Conservation (phyloP, 2,888 invertebrate species). For the Nephrotoma flavescens region DNA sequence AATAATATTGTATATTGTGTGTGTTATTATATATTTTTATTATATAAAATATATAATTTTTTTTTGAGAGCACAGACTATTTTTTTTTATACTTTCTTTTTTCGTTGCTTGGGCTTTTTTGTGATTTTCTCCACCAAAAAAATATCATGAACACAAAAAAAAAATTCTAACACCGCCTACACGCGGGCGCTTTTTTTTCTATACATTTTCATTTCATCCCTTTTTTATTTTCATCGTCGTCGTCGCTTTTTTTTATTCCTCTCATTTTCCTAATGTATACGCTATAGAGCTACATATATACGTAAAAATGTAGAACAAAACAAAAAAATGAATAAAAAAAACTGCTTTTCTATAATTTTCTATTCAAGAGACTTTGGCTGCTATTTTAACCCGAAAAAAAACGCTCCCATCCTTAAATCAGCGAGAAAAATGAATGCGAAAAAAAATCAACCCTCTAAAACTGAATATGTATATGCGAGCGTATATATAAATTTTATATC, state of each 20-base stretch:
- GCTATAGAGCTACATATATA: too few species aligned
- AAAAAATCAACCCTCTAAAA: not conserved
- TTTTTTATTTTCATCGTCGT: not conserved
- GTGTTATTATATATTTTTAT: not conserved
- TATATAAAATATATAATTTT: not conserved
- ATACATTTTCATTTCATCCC: not conserved
- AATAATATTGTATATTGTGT: conserved; percentile 1
- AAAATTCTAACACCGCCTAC: conserved; percentile 7
- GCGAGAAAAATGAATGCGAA: not conserved
- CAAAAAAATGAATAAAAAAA: conserved; percentile 2
- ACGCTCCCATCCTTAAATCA: not conserved
- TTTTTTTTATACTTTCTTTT: not conserved
- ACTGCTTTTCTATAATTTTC: conserved; percentile 4
- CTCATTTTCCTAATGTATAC: not conserved
- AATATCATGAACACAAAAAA: not conserved
- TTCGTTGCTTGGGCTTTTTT: conserved; percentile 2
- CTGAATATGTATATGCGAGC: not conserved
- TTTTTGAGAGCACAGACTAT: not conserved
- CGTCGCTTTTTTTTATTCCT: not conserved
- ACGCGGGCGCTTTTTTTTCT: conserved; percentile 1
- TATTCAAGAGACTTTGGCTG: conserved; percentile 7
- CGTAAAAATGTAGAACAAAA: not conserved
- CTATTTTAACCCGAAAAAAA: conserved; percentile 8
- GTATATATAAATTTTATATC: conserved; percentile 3
- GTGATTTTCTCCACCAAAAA: conserved; percentile 2